Base-by-base conservation (phyloP, 2,113 vertebrate genomes). In the Anhinga anhinga region DNA sequence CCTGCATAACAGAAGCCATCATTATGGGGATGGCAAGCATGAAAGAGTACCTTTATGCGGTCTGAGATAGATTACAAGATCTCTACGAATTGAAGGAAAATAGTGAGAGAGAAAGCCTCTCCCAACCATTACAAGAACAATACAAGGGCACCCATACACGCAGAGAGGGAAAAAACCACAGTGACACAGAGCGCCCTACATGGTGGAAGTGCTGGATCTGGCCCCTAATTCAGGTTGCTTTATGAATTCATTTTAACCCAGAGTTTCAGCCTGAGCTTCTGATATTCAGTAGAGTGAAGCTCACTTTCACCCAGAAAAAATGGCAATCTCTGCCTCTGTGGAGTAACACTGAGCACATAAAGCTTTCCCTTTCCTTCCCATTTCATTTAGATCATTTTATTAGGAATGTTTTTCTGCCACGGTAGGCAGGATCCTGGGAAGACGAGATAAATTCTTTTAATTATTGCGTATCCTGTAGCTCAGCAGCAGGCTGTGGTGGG, bases 361-460 rank as follows among this genome's bases (percentile, higher is more conserved):
- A 79, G 55, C 79, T 70, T 73, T 77, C 36, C 44, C 38, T 79
- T 76, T 29, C 53, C 88, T 89, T 62, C 88, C 55, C 42, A 15
- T 81, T 91, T 56, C 50, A 15, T 78, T 91, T n/a, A 71, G 69
- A 95, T 84, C 77, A 58, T 78, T 92, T 76, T 56, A 93, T 67
- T 63, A 77, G 81, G 58, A 29, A 56, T 85, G 76, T 77, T 94
- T 93, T 96, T 69, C 85, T 94, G 72, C 79, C 45, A 1, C 7
- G 12, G 84, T 53, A 77, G 92, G 84, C 84, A 94, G 82, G 84
- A 95, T 82, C 59, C 69, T 71, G 61, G 78, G 86, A 95, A 78
- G 82, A 76, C 59, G 84, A 95, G 86, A 95, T 88, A 94, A 96
- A 96, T 94, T 66, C 80, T 56, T 95, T 92, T 96, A 88, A 96